Evolutionary conservation across 1,140 invertebrate genomes (phyloP).

Genomic region (Magallana ariakensis): DNA sequence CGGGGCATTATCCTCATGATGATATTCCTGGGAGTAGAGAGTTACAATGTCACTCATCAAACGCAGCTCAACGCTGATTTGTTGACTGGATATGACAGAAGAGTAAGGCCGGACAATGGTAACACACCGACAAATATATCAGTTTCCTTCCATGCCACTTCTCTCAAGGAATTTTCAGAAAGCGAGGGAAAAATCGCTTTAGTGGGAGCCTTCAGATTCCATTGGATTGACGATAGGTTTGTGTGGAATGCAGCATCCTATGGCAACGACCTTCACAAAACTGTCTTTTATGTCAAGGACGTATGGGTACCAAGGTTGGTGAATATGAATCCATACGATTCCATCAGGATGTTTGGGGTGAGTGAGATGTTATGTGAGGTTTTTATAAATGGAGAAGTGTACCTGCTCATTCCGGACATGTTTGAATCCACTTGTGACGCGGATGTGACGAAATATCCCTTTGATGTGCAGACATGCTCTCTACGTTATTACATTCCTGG

Average conservation of each 20-base stretch:
- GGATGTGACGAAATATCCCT: slow-evolving; percentile 52
- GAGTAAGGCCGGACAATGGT: slow-evolving; percentile 5
- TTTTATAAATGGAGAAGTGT: background rate
- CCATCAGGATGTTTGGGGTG: background rate
- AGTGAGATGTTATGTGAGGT: background rate
- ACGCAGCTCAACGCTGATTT: background rate
- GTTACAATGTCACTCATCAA: background rate
- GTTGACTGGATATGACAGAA: slow-evolving; percentile 24
- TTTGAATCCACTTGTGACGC: slow-evolving; percentile 41
- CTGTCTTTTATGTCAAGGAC: background rate
- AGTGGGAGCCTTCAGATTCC: slow-evolving; percentile 34
- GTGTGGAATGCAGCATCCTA: slow-evolving; percentile 39
- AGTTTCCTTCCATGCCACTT: background rate
- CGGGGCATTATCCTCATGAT: no score
- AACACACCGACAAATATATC: background rate
- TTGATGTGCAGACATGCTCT: slow-evolving; percentile 48
- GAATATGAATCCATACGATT: slow-evolving; percentile 43
- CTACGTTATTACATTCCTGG: slow-evolving; percentile 11
- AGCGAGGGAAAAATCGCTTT: slow-evolving; percentile 36
- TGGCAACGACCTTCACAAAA: background rate
- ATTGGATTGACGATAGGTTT: slow-evolving; percentile 31
- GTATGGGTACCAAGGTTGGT: slow-evolving; percentile 46
- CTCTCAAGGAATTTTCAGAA: slow-evolving; percentile 46
- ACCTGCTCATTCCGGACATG: background rate
- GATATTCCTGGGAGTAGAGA: background rate